Evolutionary conservation across 2,888 invertebrate genomes (phyloP), one percentile per base, ranked within the genome.

Genomic region (Ephialtes manifestator): DNA sequence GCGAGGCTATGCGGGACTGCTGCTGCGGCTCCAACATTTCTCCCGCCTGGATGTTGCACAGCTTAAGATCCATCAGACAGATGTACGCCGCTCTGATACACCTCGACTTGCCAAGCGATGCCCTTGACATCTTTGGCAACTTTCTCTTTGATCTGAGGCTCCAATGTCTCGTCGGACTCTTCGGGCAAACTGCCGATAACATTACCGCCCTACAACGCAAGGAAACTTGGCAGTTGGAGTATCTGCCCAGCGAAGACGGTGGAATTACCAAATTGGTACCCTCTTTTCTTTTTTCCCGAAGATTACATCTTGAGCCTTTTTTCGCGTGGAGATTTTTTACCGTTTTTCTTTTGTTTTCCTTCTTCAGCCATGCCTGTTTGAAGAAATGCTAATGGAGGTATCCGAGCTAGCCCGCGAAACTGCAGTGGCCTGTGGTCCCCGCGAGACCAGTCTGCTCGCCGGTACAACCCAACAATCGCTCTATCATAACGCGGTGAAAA

Each of bases 221-320:
- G 88, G 99, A 99, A 95, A 97, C 96, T 0, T 99, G 99, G 99
- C 96, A 96, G 90, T 96, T 98, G 85, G 97, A 97, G 88, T 97
- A 97, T 92, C 96, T 96, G 90, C 83, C 86, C 1, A 97, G 97
- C 88, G 97, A 97, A 90, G 97, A 97, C 92, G 98, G 98, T 2
- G 98, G 98, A 18, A 97, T 98, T 13, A 98, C 98, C 0, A 96
- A 97, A 90, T 95, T 98, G 94, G 97, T n/a, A n/a, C n/a, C n/a
- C n/a, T 97, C 93, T 1, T 4, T 11, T 39, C 10, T 10, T 7
- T 39, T 39, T 10, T 39, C 10, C 1, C 39, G 1, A 8, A 10
- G 5, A 10, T 39, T 10, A 8, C 0, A 39, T 10, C 39, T 1
- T 39, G 39, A 24, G 24, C 24, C 24, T 24, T 24, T 24, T 24